Conservation (phyloP, 2,797 vertebrate genomes). For the Tiaroga cobitis region DNA sequence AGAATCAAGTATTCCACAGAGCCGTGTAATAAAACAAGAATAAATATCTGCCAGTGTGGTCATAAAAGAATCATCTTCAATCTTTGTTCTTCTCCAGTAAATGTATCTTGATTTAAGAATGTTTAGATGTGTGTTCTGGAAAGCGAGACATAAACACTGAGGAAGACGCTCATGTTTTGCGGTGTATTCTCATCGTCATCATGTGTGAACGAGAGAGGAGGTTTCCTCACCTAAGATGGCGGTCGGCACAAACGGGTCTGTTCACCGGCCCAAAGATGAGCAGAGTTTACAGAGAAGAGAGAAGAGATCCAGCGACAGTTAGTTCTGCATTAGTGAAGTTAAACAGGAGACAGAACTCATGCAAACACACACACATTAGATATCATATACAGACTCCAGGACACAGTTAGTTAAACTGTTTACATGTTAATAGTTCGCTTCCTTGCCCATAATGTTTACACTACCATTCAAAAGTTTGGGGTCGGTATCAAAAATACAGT, state of each 20-base stretch:
- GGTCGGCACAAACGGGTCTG: conserved; percentile 93
- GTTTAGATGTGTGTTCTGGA: background rate
- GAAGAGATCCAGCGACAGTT: too few species aligned
- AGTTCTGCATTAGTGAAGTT: too few species aligned
- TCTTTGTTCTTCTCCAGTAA: background rate
- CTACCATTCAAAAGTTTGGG: too few species aligned
- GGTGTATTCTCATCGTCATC: background rate
- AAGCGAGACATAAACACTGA: background rate
- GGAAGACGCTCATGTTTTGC: background rate
- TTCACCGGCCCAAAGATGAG: conserved; percentile 57
- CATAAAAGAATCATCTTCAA: background rate
- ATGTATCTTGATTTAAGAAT: background rate
- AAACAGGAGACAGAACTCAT: too few species aligned
- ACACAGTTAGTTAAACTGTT: too few species aligned
- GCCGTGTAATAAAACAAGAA: background rate
- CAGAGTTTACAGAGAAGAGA: conserved; percentile 52
- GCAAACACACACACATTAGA: too few species aligned
- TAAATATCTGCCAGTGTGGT: too few species aligned
- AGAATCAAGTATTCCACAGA: too few species aligned
- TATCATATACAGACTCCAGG: too few species aligned
- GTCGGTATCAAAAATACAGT: too few species aligned
- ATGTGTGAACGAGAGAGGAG: conserved; percentile 44
- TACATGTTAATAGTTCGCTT: too few species aligned
- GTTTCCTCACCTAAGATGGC: conserved; percentile 92
- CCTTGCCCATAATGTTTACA: too few species aligned